A percentile compares a stretch with the other conserved stretches of the same genome.
Conservation (phyloP, 2,797 vertebrate genomes). For the Margarornis squamiger region DNA sequence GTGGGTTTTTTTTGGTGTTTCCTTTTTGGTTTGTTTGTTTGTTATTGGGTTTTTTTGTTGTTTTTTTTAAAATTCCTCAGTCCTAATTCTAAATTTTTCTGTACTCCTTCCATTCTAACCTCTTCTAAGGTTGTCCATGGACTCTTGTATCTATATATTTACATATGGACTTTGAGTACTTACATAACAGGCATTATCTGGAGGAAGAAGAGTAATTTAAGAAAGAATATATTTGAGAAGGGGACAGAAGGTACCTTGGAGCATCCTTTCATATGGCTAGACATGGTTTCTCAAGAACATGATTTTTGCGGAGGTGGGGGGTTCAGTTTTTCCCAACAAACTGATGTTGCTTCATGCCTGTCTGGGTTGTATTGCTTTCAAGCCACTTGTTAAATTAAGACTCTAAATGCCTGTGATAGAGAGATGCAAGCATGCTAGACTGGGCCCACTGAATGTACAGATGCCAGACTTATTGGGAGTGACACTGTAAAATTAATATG, state of each 20-base stretch:
- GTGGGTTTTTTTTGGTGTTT: too few relatives aligned
- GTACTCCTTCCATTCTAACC: background rate
- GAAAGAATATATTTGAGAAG: background rate
- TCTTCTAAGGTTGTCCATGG: background rate
- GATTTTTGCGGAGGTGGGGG: background rate
- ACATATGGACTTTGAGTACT: background rate
- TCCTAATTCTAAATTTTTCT: background rate
- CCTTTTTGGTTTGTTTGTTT: too few relatives aligned
- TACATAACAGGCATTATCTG: background rate
- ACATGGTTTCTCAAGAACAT: background rate
- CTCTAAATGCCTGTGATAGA: background rate
- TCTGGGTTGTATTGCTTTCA: background rate
- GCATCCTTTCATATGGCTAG: background rate
- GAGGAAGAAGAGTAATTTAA: background rate
- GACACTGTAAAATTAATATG: constrained; percentile 19
- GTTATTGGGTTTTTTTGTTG: too few relatives aligned
- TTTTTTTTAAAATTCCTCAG: background rate
- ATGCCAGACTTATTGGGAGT: background rate
- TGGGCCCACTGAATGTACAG: background rate
- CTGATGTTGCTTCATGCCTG: background rate
- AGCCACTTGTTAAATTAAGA: background rate
- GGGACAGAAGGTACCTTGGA: background rate
- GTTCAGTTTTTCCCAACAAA: background rate
- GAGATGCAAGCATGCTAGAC: background rate
- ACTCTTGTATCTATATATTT: background rate